Percentiles rank a stretch among this genome's conserved stretches.
Evolutionary conservation across 2,797 vertebrate species (phyloP).

Genomic region (Premnoplex brunnescens): DNA sequence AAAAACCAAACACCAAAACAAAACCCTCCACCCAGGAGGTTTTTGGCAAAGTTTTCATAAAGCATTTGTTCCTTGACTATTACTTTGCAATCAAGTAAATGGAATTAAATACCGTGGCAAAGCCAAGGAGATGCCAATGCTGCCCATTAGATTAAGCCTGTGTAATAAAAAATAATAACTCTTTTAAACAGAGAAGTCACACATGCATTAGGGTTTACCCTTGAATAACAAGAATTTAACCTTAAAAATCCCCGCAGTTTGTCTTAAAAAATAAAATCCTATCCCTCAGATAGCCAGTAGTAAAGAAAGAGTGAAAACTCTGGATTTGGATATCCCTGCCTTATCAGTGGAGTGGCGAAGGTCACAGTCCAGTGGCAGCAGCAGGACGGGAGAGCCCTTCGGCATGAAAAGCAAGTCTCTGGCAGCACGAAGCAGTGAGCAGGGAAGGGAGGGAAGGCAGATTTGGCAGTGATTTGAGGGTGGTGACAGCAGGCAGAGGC

Average conservation of each 20-base stretch:
- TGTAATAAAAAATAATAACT: neutral
- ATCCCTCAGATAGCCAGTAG: constrained; percentile 9
- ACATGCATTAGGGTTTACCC: neutral
- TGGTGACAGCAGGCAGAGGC: neutral
- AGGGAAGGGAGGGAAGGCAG: neutral
- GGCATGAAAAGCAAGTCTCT: neutral
- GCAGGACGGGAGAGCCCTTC: constrained; percentile 5
- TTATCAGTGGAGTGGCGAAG: neutral
- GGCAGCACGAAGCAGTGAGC: neutral
- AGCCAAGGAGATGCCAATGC: neutral
- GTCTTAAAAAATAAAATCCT: constrained; percentile 28
- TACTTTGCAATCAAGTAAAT: neutral
- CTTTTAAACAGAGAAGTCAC: neutral
- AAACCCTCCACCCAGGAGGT: neutral
- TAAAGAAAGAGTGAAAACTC: constrained; percentile 3
- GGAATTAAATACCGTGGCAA: constrained; percentile 13
- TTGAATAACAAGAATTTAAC: constrained; percentile 17
- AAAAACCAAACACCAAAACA: neutral
- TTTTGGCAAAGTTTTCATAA: constrained; percentile 35
- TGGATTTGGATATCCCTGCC: constrained; percentile 29
- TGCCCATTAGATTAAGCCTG: neutral
- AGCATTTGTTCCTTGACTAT: constrained; percentile 25
- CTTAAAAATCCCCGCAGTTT: neutral
- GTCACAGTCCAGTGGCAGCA: constrained; percentile 22
- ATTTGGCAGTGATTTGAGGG: neutral